Percentiles rank a stretch among this genome's conserved stretches.
These are phyloP conservation scores for Actinia equina DNA, from an alignment of 64 coral and sea anemone genomes.

Conservation along the genomic window DNA sequence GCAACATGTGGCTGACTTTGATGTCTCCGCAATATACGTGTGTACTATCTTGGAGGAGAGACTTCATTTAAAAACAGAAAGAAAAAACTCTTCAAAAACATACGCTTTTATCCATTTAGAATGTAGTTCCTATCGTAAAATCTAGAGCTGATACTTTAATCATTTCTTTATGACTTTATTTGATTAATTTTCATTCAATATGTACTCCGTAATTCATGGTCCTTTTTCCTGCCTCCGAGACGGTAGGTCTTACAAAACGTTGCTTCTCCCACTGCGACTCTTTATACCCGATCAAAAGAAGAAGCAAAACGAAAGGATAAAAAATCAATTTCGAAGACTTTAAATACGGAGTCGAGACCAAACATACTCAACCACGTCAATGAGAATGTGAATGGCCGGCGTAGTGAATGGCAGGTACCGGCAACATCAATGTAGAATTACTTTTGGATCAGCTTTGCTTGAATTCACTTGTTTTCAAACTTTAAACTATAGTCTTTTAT, in stretches of 20 bases:
- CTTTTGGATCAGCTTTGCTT: too few relatives aligned
- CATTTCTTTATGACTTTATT: not conserved
- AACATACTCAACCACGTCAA: not conserved
- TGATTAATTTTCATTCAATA: not conserved
- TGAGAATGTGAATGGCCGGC: not conserved
- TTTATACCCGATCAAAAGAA: not conserved
- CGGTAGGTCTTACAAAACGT: too few relatives aligned
- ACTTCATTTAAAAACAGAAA: not conserved
- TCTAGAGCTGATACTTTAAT: not conserved
- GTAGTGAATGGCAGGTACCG: not conserved
- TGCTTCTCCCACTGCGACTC: too few relatives aligned
- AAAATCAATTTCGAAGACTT: slow-evolving; percentile 2
- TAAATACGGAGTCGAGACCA: not conserved
- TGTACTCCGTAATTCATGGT: not conserved
- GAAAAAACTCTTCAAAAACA: too few relatives aligned
- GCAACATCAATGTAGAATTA: not conserved
- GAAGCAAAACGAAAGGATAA: not conserved
- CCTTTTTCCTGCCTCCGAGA: not conserved
- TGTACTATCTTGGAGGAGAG: not conserved
- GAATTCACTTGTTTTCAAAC: too few relatives aligned
- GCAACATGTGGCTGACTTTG: slow-evolving; percentile 1
- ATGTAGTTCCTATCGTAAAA: not conserved
- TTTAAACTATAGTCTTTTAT: too few relatives aligned
- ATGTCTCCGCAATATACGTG: not conserved
- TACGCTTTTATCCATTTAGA: not conserved